Percentiles rank a stretch among this genome's conserved stretches.
Conservation (phyloP, 1,140 invertebrate genomes). For the Vollenhovia emeryi region DNA sequence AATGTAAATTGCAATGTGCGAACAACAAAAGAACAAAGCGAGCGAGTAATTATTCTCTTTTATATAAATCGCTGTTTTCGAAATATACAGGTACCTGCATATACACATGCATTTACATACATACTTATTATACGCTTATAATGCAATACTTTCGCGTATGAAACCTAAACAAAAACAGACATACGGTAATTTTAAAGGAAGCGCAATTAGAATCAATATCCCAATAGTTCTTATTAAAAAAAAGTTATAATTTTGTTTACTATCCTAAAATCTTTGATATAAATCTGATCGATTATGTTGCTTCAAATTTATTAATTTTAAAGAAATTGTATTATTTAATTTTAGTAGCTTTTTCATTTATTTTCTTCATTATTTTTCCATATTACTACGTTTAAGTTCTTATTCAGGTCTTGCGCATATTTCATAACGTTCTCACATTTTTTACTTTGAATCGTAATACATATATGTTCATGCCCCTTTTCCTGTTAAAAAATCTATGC, state of each 20-base stretch:
- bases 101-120: neutral
- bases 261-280: neutral
- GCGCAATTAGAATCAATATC: neutral
- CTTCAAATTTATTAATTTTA: neutral
- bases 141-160: neutral
- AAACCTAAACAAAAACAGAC: neutral
- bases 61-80: neutral
- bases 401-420: neutral
- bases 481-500: neutral
- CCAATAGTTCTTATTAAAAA: neutral
- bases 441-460: neutral
- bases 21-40: neutral
- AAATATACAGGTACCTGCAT: constrained; percentile 32
- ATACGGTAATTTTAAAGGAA: neutral
- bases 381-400: neutral
- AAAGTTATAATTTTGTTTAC: neutral
- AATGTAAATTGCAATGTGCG: neutral
- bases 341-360: neutral
- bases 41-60: neutral
- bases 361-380: no score
- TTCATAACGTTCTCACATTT: neutral
- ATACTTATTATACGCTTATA: neutral
- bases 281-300: neutral
- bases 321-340: neutral
- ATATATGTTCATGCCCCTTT: neutral